Percentiles rank a stretch among this genome's conserved stretches.
These are phyloP conservation scores for Hydropotes inermis DNA, from an alignment of 2,113 vertebrate species.

Conservation along the genomic window DNA sequence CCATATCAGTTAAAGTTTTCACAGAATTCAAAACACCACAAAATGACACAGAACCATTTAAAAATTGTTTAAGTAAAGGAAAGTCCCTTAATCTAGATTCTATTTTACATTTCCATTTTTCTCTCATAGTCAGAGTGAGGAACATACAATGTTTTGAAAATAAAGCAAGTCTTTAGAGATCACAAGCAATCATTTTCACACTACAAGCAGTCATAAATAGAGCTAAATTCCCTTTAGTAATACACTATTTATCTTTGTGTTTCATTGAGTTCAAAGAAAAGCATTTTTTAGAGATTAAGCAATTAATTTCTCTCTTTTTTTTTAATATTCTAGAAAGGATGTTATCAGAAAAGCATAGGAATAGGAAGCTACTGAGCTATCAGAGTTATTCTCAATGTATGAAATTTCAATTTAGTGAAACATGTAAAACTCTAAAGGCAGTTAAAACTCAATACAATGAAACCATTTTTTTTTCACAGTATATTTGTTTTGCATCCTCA, in stretches of 20 bases:
- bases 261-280: constrained; percentile 83
- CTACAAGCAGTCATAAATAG: constrained; percentile 82
- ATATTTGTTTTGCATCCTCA: constrained; percentile 74
- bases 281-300: constrained; percentile 82
- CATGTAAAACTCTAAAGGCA: constrained; percentile 75
- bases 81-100: constrained; percentile 38
- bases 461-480: constrained; percentile 77
- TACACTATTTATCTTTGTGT: constrained; percentile 83
- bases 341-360: constrained; percentile 77
- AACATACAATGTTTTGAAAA: constrained; percentile 64
- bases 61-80: background rate
- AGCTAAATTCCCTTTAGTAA: constrained; percentile 84
- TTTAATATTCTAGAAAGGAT: constrained; percentile 75
- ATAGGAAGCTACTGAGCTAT: constrained; percentile 75
- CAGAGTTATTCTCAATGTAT: constrained; percentile 72
- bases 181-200: constrained; percentile 85
- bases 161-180: constrained; percentile 76
- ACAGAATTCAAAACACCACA: background rate
- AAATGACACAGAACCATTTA: background rate
- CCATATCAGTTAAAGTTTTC: background rate
- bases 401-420: constrained; percentile 84
- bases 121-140: constrained; percentile 54
- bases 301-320: constrained; percentile 81
- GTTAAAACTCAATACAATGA: constrained; percentile 63
- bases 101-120: constrained; percentile 54